These are phyloP conservation scores for Blastobasis adustella DNA, from an alignment of 2,888 invertebrate genomes.

Conservation along the genomic window DNA sequence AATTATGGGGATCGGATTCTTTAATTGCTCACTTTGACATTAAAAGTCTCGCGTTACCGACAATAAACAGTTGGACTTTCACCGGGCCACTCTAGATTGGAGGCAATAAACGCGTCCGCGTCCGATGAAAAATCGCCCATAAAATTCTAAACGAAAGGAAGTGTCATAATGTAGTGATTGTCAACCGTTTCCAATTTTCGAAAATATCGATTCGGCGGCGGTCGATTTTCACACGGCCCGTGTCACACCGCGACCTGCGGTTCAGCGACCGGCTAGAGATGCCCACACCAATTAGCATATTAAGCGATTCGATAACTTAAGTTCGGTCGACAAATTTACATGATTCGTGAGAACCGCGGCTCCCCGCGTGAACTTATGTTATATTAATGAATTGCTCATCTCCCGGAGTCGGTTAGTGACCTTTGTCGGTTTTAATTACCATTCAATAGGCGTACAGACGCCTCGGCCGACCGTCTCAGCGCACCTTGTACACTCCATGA, in stretches of 20 bases:
- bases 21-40: no score
- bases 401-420: conserved; percentile 46
- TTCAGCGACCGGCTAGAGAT: conserved; percentile 71
- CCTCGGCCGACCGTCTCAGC: conserved; percentile 10
- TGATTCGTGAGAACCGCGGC: conserved; percentile 71
- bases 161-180: conserved; percentile 21
- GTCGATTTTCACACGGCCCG: conserved; percentile 91
- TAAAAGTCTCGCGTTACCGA: no score
- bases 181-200: conserved; percentile 32
- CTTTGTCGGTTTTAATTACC: conserved; percentile 57
- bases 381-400: conserved; percentile 72
- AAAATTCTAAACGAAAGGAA: conserved; percentile 10
- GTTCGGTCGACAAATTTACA: conserved; percentile 73
- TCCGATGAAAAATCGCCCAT: neutral
- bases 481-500: neutral
- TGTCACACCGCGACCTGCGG: conserved; percentile 74
- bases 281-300: conserved; percentile 68
- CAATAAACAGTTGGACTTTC: no score
- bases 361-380: conserved; percentile 71
- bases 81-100: no score
- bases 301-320: conserved; percentile 74
- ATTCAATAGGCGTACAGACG: conserved; percentile 28
- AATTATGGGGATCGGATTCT: no score
- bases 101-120: neutral
- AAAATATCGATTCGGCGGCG: conserved; percentile 17